Conservation (phyloP, 92 coral and sea anemone genomes). For the Porites rus region DNA sequence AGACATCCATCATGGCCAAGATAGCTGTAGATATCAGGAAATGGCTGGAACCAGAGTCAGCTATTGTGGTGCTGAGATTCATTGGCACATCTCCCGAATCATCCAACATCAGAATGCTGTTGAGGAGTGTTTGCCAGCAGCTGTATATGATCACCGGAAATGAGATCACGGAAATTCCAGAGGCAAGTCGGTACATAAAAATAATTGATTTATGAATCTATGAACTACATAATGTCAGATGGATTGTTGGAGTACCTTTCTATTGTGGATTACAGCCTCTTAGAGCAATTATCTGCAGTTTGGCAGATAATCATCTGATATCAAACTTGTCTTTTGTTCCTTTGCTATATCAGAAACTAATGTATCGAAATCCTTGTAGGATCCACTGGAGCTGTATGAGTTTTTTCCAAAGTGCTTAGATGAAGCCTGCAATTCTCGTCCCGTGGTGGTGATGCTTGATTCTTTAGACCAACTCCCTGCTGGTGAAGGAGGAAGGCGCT, state of each 20-base stretch:
- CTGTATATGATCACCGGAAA: conserved; percentile 75
- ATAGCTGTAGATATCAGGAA: conserved; percentile 59
- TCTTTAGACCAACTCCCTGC: conserved; percentile 93
- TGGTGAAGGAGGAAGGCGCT: conserved; percentile 89
- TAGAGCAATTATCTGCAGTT: too few relatives aligned
- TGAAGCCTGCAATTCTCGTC: conserved; percentile 70
- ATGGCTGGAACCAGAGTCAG: conserved; percentile 64
- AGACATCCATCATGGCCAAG: conserved; percentile 96
- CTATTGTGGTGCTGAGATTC: conserved; percentile 83
- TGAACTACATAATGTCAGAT: too few relatives aligned
- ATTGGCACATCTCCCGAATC: conserved; percentile 95
- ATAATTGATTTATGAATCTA: too few relatives aligned
- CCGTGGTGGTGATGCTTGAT: conserved; percentile 90
- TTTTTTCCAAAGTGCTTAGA: conserved; percentile 85
- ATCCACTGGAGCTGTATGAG: conserved; percentile 76
- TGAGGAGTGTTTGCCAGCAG: conserved; percentile 91
- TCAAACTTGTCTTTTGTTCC: neutral
- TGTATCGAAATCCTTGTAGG: conserved; percentile 51
- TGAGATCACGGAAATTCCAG: conserved; percentile 70
- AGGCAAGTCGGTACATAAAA: conserved; percentile 52
- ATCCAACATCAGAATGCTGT: conserved; percentile 78
- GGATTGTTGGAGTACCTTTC: too few relatives aligned
- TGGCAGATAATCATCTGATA: neutral
- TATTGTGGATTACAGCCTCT: too few relatives aligned
- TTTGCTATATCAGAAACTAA: neutral